A percentile compares a stretch with the other conserved stretches of the same genome.
Evolutionary conservation across 2,113 vertebrate genomes (phyloP).

Genomic region (Pomatorhinus ruficollis): DNA sequence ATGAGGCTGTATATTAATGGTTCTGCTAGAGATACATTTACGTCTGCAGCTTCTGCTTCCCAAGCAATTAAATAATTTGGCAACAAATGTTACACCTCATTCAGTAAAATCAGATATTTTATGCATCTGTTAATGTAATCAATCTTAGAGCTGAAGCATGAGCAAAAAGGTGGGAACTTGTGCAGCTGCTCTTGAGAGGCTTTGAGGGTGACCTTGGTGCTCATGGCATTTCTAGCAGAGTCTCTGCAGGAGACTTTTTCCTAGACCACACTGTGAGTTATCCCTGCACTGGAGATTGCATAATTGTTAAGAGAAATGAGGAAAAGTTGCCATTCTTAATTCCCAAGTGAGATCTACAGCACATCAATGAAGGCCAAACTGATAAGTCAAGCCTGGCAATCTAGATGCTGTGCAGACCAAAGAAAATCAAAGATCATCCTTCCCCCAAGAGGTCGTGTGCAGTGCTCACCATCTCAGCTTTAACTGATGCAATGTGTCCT

Average conservation of each 20-base stretch:
- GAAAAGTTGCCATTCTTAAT: neutral
- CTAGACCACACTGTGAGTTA: constrained; percentile 13
- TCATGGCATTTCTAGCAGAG: constrained; percentile 40
- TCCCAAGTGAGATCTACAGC: neutral
- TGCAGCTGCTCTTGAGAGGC: neutral
- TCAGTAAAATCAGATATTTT: constrained; percentile 27
- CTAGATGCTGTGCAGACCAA: neutral
- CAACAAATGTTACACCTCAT: constrained; percentile 32
- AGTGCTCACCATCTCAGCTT: accelerated
- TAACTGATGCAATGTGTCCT: no score
- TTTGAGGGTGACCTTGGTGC: constrained; percentile 63
- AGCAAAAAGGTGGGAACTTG: neutral
- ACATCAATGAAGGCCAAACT: neutral
- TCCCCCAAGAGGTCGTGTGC: neutral
- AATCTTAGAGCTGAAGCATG: neutral
- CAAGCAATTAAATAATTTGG: constrained; percentile 4
- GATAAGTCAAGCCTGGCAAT: neutral
- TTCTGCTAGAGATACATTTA: neutral
- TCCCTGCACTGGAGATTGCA: constrained; percentile 32
- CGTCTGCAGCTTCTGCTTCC: constrained; percentile 12
- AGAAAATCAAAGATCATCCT: neutral
- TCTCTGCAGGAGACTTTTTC: constrained; percentile 33
- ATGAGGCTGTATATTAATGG: neutral
- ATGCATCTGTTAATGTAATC: neutral
- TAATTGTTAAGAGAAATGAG: neutral